A percentile compares a stretch with the other conserved stretches of the same genome.
Conservation (phyloP, 92 coral and sea anemone species). For the Zoanthus solanderi region DNA sequence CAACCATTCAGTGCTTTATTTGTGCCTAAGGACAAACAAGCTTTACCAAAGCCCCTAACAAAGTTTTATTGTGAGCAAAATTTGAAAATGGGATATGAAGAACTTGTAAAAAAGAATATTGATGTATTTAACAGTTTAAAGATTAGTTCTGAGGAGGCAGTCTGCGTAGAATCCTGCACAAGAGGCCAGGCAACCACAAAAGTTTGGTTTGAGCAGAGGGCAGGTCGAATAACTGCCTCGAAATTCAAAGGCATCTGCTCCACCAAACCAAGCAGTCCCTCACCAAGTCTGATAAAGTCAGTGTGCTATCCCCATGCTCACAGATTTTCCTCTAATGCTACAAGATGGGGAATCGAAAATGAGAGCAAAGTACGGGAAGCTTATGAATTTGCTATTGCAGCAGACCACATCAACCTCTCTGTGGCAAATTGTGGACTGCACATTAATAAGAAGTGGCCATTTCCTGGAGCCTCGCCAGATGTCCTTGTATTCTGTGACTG, state of each 20-base stretch:
- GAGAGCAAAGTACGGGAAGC: slow-evolving; percentile 57
- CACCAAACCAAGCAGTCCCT: slow-evolving; percentile 60
- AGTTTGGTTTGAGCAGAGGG: slow-evolving; percentile 70
- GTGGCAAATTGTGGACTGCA: slow-evolving; percentile 65
- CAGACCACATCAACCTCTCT: slow-evolving; percentile 46
- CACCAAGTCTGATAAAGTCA: slow-evolving; percentile 54
- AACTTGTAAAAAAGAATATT: slow-evolving; percentile 32
- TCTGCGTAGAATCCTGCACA: slow-evolving; percentile 46
- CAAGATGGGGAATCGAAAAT: slow-evolving; percentile 59
- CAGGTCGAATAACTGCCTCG: slow-evolving; percentile 61
- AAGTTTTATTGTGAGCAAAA: slow-evolving; percentile 6
- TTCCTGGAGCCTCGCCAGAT: slow-evolving; percentile 66
- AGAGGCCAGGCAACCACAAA: slow-evolving; percentile 56
- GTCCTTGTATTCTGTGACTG: slow-evolving; percentile 62
- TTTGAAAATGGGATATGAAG: slow-evolving; percentile 34
- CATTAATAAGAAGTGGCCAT: slow-evolving; percentile 48
- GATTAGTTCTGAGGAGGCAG: slow-evolving; percentile 50
- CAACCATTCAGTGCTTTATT: slow-evolving; percentile 36
- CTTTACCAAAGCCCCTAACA: slow-evolving; percentile 45
- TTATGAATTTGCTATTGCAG: slow-evolving; percentile 57
- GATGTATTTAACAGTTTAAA: slow-evolving; percentile 39
- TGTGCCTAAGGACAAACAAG: slow-evolving; percentile 35
- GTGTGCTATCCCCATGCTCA: slow-evolving; percentile 72
- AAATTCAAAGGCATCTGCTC: slow-evolving; percentile 56
- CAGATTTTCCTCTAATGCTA: slow-evolving; percentile 59